phyloP scores from a whole-genome alignment of 2,888 invertebrate species.

The Ochropleura leucogaster region DNA sequence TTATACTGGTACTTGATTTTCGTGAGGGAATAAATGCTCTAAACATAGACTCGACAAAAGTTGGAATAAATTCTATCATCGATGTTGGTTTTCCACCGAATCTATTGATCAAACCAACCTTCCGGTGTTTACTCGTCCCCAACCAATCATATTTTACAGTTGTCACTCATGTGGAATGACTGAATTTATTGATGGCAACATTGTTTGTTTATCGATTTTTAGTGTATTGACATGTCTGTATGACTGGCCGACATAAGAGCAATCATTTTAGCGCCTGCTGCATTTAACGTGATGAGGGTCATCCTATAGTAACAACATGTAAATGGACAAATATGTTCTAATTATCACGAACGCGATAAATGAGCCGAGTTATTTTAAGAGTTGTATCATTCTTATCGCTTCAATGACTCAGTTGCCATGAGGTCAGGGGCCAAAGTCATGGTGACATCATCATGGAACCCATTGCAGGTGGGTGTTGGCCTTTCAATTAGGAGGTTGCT shows the following conservation, averaged over 20 bases:
- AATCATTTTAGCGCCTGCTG: conserved; percentile 37
- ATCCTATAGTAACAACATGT: conserved; percentile 27
- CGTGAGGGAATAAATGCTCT: conserved; percentile 23
- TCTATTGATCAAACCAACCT: conserved; percentile 48
- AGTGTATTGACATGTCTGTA: conserved; percentile 34
- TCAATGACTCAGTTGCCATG: conserved; percentile 66
- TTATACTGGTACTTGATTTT: conserved; percentile 42
- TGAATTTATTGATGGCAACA: conserved; percentile 43
- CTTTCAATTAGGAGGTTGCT: conserved; percentile 70
- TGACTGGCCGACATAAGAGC: background rate
- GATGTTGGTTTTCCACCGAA: conserved; percentile 19
- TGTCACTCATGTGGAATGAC: conserved; percentile 46
- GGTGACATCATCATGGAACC: conserved; percentile 69
- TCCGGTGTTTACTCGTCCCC: conserved; percentile 46
- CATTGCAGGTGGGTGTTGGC: conserved; percentile 68
- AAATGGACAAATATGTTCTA: conserved; percentile 42
- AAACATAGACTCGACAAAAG: conserved; percentile 32
- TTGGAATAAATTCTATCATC: conserved; percentile 29
- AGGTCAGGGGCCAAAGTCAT: conserved; percentile 71
- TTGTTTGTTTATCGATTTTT: conserved; percentile 28
- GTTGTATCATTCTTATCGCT: conserved; percentile 69
- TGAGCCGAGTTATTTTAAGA: conserved; percentile 60
- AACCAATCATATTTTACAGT: conserved; percentile 54
- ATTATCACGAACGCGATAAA: conserved; percentile 61
- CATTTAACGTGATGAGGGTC: conserved; percentile 17